Conservation (phyloP, 2,113 vertebrate species). For the Perca schrenkii region DNA sequence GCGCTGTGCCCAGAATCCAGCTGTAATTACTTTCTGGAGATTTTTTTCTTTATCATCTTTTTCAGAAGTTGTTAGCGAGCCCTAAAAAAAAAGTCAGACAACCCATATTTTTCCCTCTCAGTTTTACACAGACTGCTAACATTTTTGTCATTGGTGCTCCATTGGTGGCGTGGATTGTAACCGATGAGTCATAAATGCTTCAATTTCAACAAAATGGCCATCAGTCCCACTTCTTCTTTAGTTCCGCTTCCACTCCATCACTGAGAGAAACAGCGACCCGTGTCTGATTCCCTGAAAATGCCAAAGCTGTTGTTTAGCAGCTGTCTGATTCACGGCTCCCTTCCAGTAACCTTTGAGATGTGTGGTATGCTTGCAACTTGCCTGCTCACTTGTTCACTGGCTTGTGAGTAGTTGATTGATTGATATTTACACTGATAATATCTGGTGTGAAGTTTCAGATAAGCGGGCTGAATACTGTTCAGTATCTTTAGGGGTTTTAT, state of each 20-base stretch:
- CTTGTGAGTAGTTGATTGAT: neutral
- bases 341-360: constrained; percentile 29
- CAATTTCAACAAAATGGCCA: constrained; percentile 16
- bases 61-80: constrained; percentile 14
- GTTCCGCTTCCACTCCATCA: constrained; percentile 15
- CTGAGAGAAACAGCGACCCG: constrained; percentile 1
- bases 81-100: neutral
- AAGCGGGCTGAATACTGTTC: neutral
- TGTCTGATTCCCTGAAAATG: constrained; percentile 31
- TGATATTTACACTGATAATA: constrained; percentile 9
- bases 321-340: constrained; percentile 36
- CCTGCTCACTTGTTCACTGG: constrained; percentile 21
- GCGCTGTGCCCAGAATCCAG: constrained; percentile 8
- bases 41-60: constrained; percentile 8
- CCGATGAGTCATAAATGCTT: neutral
- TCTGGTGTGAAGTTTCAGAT: neutral
- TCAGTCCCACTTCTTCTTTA: constrained; percentile 4
- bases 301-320: constrained; percentile 36
- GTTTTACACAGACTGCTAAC: neutral
- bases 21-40: constrained; percentile 26
- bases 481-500: neutral
- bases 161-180: neutral
- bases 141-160: neutral
- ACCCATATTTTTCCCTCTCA: neutral
- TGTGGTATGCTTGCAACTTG: constrained; percentile 18